Evolutionary conservation across 1,140 invertebrate genomes (phyloP), one percentile per base, ranked within the genome.

Genomic region (Lepidostoma basale): DNA sequence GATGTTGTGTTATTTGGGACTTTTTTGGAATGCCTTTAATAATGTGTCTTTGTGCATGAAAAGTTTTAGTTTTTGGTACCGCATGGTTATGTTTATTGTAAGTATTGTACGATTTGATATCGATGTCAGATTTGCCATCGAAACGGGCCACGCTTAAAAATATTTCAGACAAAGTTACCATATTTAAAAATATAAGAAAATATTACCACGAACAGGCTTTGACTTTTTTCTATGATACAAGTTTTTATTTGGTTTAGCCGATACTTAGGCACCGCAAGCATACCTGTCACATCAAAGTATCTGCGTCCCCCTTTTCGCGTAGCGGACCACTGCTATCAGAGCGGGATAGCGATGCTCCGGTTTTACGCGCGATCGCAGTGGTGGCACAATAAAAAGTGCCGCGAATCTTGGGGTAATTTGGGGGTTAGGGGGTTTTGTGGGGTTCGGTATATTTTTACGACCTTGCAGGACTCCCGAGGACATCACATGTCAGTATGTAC

Each of bases 241-340:
- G 30, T 59, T 59, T 59, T 59, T 59, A 59, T 59, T 59, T 59
- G 30, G 33, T 40, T 59, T 59, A 40, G 54, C 54, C 54, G 54
- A 59, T 59, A 39, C 33, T 59, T 59, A 56, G 25, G 52, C 52
- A 18, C n/a, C 30, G 54, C 54, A 22, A 36, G 3, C 20, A 18
- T 59, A 59, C 54, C 54, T 59, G 54, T 59, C 30, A 22, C 54
- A 59, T 59, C 54, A 59, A 39, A 59, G 30, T 39, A 59, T 59
- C 33, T 59, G 0, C 33, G 22, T 59, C 36, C 54, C 54, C 26
- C 20, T 39, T 33, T n/a, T 18, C 9, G n/a, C n/a, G 14, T n/a
- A 30, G 9, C 10, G 1, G n/a, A 23, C 8, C 3, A 40, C 23
- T 0, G 20, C 9, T 8, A 14, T 36, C 3, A 39, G 54, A 40